Base-by-base conservation (phyloP, 2,113 vertebrate genomes). In the Struthidea cinerea region DNA sequence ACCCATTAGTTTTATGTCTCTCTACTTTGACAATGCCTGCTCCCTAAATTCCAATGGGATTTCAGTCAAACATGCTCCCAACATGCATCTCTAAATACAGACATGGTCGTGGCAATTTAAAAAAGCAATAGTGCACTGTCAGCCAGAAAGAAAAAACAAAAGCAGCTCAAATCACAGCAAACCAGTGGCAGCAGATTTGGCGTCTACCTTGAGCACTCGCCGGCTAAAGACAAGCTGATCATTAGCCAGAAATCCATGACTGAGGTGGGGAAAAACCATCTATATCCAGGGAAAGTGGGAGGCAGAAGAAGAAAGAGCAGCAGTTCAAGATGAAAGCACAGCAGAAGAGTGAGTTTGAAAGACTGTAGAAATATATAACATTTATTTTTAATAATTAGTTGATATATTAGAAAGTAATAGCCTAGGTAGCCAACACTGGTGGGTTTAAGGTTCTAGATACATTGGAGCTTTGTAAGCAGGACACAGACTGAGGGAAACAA, bases 231-330 rank as follows among this genome's bases (percentile, higher is more conserved):
- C 95, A 52, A 97, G 98, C 79, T 98, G 98, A 82, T 99, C 99
- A 60, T 98, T 87, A 42, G 98, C 98, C 94, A 99, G 97, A 98
- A 99, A 99, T 98, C 99, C 97, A 0, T 99, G 98, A 94, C 93
- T 98, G 95, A 98, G 98, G 69, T 97, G 97, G 50, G 99, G 99
- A 85, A 99, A 99, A 97, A 98, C 98, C 99, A 99, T 99, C 99
- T 99, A 87, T 53, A 87, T 76, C 42, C 87, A 75, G 93, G 76
- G 57, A 32, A 83, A 91, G 88, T 3, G 37, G 42, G 71, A 89
- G 27, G 86, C 52, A 82, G 93, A 94, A 77, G 78, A 82, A 92
- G 92, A 87, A 94, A 94, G 89, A 97, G 70, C 78, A 89, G 92
- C 76, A 77, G 59, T 87, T 93, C 44, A 52, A 76, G 79, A 80